Percentiles rank a stretch among this genome's conserved stretches.
Evolutionary conservation across 2,113 vertebrate genomes (phyloP).

Genomic region (Percopsis transmontana): DNA sequence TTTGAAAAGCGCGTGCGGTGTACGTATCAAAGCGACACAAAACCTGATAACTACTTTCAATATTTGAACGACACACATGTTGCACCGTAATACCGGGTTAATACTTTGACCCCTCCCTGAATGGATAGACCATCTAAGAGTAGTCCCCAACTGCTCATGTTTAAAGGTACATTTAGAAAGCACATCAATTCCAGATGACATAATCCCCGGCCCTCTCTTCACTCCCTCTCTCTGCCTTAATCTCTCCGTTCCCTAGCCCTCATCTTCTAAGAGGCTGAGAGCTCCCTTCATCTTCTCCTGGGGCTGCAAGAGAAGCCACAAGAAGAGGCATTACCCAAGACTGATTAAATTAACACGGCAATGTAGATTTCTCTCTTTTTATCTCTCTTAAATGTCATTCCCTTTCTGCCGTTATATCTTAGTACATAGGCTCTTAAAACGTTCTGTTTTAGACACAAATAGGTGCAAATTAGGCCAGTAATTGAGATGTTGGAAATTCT

Average conservation of each 20-base stretch:
- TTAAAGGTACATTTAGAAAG: constrained; percentile 78
- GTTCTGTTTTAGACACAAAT: background rate
- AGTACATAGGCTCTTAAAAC: background rate
- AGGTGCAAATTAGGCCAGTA: background rate
- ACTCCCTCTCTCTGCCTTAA: constrained; percentile 71
- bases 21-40: constrained; percentile 73
- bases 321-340: constrained; percentile 70
- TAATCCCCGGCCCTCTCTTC: constrained; percentile 61
- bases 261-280: constrained; percentile 78
- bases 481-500: too few species aligned
- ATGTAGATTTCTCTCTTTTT: constrained; percentile 67
- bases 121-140: constrained; percentile 68
- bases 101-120: constrained; percentile 62
- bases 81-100: constrained; percentile 69
- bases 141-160: constrained; percentile 70
- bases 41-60: constrained; percentile 62
- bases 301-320: constrained; percentile 63
- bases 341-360: constrained; percentile 76
- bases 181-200: constrained; percentile 77
- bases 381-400: constrained; percentile 36
- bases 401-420: constrained; percentile 42
- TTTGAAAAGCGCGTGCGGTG: constrained; percentile 63
- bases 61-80: constrained; percentile 59
- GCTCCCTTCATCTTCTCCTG: constrained; percentile 78
- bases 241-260: constrained; percentile 76